Conservation (phyloP, 2,888 invertebrate species). For the Lithodes maja region DNA sequence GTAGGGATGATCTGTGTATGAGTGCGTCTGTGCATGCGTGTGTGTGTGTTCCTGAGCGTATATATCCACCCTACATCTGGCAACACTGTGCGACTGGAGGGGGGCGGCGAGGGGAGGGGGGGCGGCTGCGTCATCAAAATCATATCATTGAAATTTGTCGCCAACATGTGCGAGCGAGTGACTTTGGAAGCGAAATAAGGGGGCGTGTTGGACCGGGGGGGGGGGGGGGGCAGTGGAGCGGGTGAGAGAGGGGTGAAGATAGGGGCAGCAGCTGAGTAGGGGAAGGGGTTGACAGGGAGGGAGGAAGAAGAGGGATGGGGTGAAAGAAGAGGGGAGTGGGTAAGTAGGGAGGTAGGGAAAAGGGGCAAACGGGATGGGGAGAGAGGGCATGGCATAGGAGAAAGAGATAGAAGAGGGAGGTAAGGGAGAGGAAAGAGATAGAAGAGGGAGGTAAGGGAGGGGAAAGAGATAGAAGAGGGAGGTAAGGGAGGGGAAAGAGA, state of each 20-base stretch:
- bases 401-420: background rate
- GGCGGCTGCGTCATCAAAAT: constrained; percentile 54
- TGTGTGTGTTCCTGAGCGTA: too few species aligned
- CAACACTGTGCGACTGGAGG: background rate
- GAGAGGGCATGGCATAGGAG: background rate
- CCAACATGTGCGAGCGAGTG: constrained; percentile 55
- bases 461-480: too few species aligned
- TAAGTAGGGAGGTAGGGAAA: too few species aligned
- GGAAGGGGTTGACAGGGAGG: background rate
- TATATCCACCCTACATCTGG: constrained; percentile 1
- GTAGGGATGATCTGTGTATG: too few species aligned
- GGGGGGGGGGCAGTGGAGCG: background rate
- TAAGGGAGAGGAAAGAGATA: too few species aligned
- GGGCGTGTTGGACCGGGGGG: background rate
- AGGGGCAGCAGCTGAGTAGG: background rate
- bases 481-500: too few species aligned
- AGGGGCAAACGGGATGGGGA: too few species aligned
- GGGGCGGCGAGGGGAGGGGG: background rate
- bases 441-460: too few species aligned
- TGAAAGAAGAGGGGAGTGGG: background rate
- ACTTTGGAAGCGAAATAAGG: constrained; percentile 57
- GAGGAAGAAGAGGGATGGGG: background rate
- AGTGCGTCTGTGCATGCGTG: too few species aligned
- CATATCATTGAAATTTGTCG: constrained; percentile 63
- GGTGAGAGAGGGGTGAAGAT: background rate